These are phyloP conservation scores for Rhinoraja longicauda DNA, from an alignment of 2,797 vertebrate genomes.

Conservation along the genomic window DNA sequence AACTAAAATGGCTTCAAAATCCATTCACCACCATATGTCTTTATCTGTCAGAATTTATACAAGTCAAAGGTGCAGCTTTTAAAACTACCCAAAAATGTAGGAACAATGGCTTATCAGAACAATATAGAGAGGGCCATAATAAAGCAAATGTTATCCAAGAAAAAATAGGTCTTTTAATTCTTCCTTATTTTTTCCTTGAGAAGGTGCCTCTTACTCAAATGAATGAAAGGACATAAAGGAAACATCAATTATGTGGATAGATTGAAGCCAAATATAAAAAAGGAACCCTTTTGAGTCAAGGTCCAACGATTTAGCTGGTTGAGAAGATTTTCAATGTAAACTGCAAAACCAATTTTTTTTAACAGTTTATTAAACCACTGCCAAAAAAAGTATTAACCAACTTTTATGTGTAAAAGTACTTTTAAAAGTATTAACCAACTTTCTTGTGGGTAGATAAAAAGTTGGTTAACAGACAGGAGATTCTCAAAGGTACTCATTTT, in stretches of 20 bases:
- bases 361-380: background rate
- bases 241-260: background rate
- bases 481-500: background rate
- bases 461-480: background rate
- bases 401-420: no score
- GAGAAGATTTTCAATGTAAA: background rate
- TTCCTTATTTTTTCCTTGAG: background rate
- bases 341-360: background rate
- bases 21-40: background rate
- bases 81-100: background rate
- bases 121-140: background rate
- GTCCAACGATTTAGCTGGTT: background rate
- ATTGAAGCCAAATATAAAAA: background rate
- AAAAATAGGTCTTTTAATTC: background rate
- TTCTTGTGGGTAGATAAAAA: background rate
- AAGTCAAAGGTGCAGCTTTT: background rate
- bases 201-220: background rate
- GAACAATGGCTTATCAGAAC: background rate
- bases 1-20: background rate
- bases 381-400: background rate
- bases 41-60: background rate
- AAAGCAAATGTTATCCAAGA: background rate
- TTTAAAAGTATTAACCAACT: background rate
- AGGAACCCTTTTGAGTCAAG: background rate
- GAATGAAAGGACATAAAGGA: background rate